A percentile compares a stretch with the other conserved stretches of the same genome.
These are phyloP conservation scores for Heliopora coerulea DNA, from an alignment of 92 coral and sea anemone genomes.

Conservation along the genomic window DNA sequence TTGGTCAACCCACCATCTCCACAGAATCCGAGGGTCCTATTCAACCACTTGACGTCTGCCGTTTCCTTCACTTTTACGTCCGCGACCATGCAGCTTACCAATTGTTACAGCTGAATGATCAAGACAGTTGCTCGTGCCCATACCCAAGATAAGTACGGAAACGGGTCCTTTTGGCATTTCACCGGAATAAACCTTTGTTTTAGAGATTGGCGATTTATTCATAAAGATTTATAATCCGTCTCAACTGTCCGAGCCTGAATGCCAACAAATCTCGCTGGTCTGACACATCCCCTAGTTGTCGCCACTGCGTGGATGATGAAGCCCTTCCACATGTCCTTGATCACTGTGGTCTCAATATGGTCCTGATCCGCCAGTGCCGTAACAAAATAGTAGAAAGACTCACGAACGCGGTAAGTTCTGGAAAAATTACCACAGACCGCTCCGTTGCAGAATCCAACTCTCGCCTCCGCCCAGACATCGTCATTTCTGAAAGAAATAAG, in stretches of 20 bases:
- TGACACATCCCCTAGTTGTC: constrained; percentile 2
- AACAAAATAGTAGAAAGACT: constrained; percentile 28
- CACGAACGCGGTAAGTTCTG: background rate
- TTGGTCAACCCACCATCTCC: background rate
- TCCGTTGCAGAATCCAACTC: constrained; percentile 3
- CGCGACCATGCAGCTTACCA: background rate
- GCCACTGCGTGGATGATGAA: constrained; percentile 26
- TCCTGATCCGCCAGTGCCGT: constrained; percentile 30
- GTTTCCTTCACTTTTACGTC: background rate
- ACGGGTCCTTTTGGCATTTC: background rate
- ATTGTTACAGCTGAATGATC: no score
- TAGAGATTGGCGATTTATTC: constrained; percentile 41
- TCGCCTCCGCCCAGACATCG: constrained; percentile 32
- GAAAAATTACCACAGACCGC: constrained; percentile 16
- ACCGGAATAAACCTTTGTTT: constrained; percentile 20
- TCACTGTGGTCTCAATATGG: constrained; percentile 22
- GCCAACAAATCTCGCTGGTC: constrained; percentile 46
- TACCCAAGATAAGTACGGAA: constrained; percentile 14
- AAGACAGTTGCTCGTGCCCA: constrained; percentile 39
- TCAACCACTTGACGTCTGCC: background rate
- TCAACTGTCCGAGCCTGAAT: constrained; percentile 41
- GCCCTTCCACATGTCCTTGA: constrained; percentile 27
- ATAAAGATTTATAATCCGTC: constrained; percentile 39
- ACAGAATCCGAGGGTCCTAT: background rate
- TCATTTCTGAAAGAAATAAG: constrained; percentile 14